Percentiles rank a stretch among this genome's conserved stretches.
Conservation (phyloP, 2,888 invertebrate genomes). For the Stenolophus ochropezus region DNA sequence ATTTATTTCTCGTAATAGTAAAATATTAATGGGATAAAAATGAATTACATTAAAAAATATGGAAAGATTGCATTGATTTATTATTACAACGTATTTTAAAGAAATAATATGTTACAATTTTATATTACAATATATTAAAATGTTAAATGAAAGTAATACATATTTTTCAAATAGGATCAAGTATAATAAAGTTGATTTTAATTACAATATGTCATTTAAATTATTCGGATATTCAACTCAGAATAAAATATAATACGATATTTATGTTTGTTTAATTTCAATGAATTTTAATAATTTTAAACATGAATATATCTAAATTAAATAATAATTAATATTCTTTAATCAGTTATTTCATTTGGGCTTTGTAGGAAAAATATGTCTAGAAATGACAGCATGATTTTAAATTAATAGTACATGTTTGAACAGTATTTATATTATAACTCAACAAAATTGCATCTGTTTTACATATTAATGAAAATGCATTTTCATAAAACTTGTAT, state of each 20-base stretch:
- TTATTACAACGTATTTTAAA: too few species aligned
- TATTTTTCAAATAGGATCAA: neutral
- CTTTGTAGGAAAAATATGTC: neutral
- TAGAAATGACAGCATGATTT: neutral
- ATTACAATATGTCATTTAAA: neutral
- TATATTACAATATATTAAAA: too few species aligned
- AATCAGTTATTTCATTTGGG: neutral
- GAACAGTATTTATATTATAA: neutral
- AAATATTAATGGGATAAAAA: too few species aligned
- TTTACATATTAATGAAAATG: conserved; percentile 23
- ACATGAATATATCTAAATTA: neutral
- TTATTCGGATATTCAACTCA: neutral
- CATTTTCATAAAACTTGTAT: conserved; percentile 21
- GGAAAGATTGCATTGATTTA: too few species aligned
- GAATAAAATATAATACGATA: neutral
- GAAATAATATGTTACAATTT: too few species aligned
- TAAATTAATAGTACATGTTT: conserved; percentile 8
- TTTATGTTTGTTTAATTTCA: conserved; percentile 6
- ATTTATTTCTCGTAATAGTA: too few species aligned
- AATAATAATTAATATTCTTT: conserved; percentile 12
- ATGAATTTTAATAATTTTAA: conserved; percentile 6
- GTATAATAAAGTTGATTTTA: neutral
- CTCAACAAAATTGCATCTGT: conserved; percentile 18
- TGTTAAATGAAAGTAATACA: neutral
- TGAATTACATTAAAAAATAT: too few species aligned